These are phyloP conservation scores for Cosmia trapezina DNA, from an alignment of 2,888 invertebrate species.

Conservation along the genomic window DNA sequence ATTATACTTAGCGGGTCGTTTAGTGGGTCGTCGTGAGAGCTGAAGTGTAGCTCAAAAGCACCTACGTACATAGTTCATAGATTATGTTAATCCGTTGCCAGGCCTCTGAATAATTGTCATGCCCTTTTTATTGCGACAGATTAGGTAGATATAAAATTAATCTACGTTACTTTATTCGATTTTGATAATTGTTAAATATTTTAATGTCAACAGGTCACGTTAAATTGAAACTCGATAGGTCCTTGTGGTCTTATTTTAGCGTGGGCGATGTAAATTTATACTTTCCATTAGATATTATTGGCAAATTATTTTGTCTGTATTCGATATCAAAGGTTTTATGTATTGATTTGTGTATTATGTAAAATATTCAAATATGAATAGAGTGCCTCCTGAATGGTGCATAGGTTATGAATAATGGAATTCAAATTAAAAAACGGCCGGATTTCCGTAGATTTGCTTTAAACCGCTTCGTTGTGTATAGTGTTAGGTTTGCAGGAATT, in stretches of 20 bases:
- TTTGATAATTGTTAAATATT: constrained; percentile 45
- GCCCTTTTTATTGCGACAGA: constrained; percentile 25
- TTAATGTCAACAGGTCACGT: constrained; percentile 3
- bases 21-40: neutral
- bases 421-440: constrained; percentile 36
- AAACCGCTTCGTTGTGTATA: constrained; percentile 18
- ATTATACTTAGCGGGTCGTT: constrained; percentile 16
- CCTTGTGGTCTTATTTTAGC: constrained; percentile 8
- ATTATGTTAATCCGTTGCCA: constrained; percentile 34
- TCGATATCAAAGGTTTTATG: neutral
- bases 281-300: constrained; percentile 21
- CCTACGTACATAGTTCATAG: neutral
- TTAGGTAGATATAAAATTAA: constrained; percentile 33
- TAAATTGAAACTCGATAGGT: constrained; percentile 29
- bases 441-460: constrained; percentile 24
- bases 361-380: constrained; percentile 30
- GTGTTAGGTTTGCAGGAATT: neutral
- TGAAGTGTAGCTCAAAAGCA: constrained; percentile 20
- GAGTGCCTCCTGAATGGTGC: constrained; percentile 15
- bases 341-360: constrained; percentile 16
- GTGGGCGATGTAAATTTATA: constrained; percentile 9
- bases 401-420: constrained; percentile 42
- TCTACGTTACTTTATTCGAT: constrained; percentile 34
- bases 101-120: constrained; percentile 51
- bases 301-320: constrained; percentile 18